Percentiles rank a stretch among this genome's conserved stretches.
These are phyloP conservation scores for Leucophenga varia DNA, from an alignment of 1,140 invertebrate genomes.

Conservation along the genomic window DNA sequence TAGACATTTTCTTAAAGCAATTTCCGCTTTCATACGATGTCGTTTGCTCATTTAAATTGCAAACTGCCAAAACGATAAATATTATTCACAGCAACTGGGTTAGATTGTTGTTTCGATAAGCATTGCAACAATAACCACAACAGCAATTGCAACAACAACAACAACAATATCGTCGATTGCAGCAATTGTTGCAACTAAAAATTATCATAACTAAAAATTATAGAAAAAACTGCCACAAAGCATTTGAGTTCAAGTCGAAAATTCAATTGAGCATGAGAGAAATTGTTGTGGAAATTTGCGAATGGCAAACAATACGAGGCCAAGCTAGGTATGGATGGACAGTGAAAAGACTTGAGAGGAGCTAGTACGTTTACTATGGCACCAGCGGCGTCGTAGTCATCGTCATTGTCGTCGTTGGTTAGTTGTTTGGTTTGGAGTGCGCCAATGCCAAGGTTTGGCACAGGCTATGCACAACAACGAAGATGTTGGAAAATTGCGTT, in stretches of 20 bases:
- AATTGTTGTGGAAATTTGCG: constrained; percentile 33
- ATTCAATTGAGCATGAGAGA: constrained; percentile 40
- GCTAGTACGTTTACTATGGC: constrained; percentile 17
- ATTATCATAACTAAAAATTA: constrained; percentile 52
- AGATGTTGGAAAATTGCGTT: constrained; percentile 52
- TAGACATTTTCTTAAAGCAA: too few relatives aligned
- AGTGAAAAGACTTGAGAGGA: too few relatives aligned
- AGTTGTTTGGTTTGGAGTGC: too few relatives aligned
- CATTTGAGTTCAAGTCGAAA: too few relatives aligned
- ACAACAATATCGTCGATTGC: constrained; percentile 1
- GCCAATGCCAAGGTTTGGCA: constrained; percentile 41
- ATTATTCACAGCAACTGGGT: constrained; percentile 21
- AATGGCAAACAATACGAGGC: constrained; percentile 42
- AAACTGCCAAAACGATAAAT: not conserved
- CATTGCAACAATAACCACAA: not conserved
- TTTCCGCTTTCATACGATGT: too few relatives aligned
- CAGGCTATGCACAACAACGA: constrained; percentile 31
- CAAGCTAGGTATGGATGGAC: too few relatives aligned
- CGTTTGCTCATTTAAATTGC: constrained; percentile 12
- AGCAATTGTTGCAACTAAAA: constrained; percentile 16
- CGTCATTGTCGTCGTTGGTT: too few relatives aligned
- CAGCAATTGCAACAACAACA: too few relatives aligned
- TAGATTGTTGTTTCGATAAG: too few relatives aligned
- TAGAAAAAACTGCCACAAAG: constrained; percentile 18
- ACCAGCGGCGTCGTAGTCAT: too few relatives aligned